These are phyloP conservation scores for Zapornia atra DNA, from an alignment of 2,113 vertebrate genomes.

Conservation along the genomic window DNA sequence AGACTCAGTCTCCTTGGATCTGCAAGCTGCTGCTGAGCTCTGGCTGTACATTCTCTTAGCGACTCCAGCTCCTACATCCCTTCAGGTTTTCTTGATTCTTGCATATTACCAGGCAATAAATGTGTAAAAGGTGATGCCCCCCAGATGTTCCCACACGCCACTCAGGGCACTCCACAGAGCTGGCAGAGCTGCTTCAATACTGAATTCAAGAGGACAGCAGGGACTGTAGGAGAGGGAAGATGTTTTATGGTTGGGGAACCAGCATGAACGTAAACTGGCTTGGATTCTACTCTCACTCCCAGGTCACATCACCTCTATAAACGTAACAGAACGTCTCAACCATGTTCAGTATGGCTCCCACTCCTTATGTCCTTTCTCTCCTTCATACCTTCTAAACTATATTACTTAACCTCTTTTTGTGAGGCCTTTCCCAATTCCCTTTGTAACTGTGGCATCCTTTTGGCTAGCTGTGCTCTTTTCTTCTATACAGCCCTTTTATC, in stretches of 20 bases:
- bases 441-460: background rate
- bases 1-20: background rate
- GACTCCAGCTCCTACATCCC: background rate
- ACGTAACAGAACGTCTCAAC: background rate
- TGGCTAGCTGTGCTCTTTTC: background rate
- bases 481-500: background rate
- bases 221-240: background rate
- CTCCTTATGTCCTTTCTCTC: background rate
- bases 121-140: background rate
- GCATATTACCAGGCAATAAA: background rate
- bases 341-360: background rate
- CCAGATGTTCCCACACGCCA: background rate
- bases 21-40: background rate
- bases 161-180: background rate
- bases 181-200: background rate
- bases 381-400: background rate
- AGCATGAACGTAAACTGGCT: background rate
- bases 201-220: background rate
- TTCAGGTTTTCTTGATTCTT: background rate
- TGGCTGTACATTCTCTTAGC: fast-evolving
- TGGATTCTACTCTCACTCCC: background rate
- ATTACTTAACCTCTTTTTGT: background rate
- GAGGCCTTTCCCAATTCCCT: background rate
- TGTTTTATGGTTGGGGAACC: background rate
- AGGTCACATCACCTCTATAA: background rate